Base-by-base conservation (phyloP, 2,888 invertebrate genomes). In the Salpingus planirostris region DNA sequence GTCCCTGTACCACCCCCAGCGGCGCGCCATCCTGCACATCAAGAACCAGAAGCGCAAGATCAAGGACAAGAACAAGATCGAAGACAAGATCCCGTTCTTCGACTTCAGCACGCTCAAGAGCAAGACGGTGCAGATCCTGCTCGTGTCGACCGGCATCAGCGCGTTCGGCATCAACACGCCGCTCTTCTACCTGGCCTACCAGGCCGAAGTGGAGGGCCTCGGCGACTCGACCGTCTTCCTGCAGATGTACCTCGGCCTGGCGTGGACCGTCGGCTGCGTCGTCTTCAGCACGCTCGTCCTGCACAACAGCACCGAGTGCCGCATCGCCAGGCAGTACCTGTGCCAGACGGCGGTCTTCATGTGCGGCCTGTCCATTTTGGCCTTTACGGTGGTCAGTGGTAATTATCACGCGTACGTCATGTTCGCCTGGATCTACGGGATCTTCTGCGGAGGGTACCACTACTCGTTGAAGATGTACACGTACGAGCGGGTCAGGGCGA, bases 391-490 rank as follows among this genome's bases (percentile, higher is more conserved):
- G 1, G 81, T 85, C 11, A 78, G 81, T 44, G 83, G 81, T 31
- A 81, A 80, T 38, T 79, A 80, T 47, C 74, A 78, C 49, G 83
- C 82, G 47, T 84, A 84, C 47, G 80, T 83, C 24, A 74, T 83
- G 74, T 85, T 84, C 62, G 80, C 78, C 27, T 84, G 83, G 85
- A 73, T 85, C 56, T 83, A 83, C 55, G 83, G 83, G 27, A 81
- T 89, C 52, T 86, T 86, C 62, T 83, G 83, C 58, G 90, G 90
- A 24, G 89, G 87, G 3, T 89, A 88, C 66, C 83, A 84, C 62
- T 89, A 89, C 62, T 83, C 87, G 27, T 67, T 90, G 40, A 89
- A 89, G 66, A 85, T 89, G 79, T 89, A 87, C 67, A 86, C 86
- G 0, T 88, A 86, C 59, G 89, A 90, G 63, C 71, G 87, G 38